phyloP scores from a whole-genome alignment of 2,797 vertebrate genomes.

The Nothura maculosa region DNA sequence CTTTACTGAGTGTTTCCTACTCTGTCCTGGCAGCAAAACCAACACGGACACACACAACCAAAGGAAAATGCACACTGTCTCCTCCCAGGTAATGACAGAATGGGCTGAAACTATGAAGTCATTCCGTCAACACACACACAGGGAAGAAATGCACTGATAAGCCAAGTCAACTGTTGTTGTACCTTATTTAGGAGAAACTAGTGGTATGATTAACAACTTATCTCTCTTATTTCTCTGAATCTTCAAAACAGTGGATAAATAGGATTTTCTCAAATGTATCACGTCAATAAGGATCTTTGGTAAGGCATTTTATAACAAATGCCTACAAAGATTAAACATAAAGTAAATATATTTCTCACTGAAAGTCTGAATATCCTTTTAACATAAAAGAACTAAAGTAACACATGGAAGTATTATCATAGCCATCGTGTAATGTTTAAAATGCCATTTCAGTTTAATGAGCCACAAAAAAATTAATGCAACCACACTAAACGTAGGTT shows the following conservation, averaged over 20 bases:
- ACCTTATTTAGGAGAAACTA: background rate
- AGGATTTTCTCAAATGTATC: background rate
- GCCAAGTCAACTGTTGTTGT: background rate
- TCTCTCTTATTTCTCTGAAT: background rate
- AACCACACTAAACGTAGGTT: background rate
- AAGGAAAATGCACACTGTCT: background rate
- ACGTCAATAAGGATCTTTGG: background rate
- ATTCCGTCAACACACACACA: background rate
- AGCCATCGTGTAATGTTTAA: background rate
- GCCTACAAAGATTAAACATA: background rate
- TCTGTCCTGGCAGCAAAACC: fast-evolving
- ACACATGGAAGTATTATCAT: background rate
- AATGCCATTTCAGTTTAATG: background rate
- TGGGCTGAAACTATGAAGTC: background rate
- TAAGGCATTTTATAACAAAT: background rate
- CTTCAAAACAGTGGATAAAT: background rate
- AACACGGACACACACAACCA: no score
- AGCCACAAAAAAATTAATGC: background rate
- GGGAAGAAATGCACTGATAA: fast-evolving
- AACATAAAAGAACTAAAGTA: background rate
- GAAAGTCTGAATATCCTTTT: background rate
- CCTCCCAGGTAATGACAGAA: background rate
- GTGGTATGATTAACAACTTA: background rate
- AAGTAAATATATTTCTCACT: background rate
- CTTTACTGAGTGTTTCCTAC: background rate